Base-by-base conservation (phyloP, 2,113 vertebrate species). In the Phoenicopterus ruber region DNA sequence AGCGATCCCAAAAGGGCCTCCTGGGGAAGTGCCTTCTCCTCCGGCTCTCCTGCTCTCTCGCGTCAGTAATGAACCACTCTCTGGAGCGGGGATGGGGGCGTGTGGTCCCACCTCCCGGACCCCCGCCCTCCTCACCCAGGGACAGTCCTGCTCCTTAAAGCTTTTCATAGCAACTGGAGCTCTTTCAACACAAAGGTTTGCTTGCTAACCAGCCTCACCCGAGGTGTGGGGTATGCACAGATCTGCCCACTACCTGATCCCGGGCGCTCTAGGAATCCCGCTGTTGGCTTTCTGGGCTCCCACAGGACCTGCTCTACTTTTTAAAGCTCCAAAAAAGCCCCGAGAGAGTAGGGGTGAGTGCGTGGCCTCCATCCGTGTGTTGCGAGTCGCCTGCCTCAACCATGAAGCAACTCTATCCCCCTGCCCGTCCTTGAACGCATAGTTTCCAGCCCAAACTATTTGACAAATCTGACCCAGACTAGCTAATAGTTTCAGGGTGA, bases 401-500 rank as follows among this genome's bases (percentile, higher is more conserved):
- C 2, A 4, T 52, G 89, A 76, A 76, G 63, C 57, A 87, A 8
- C 6, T 10, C 36, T 91, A 46, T 54, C 61, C 44, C 17, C n/a
- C 10, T 20, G 1, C 57, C 66, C 36, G 40, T 76, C 47, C 72
- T 7, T 28, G 34, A 71, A 82, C 1, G 1, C 77, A 63, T 17
- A 65, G 15, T 93, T 96, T 94, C 84, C 89, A 94, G 65, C 73
- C 84, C 78, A 72, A 96, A 79, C 47, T 82, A 79, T 82, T 57
- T 79, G 31, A 74, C 84, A 89, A 79, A 91, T 89, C 86, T 91
- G 84, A 89, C 87, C 65, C 84, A 87, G 65, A 69, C 52, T 69
- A 69, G 44, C 78, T 90, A 90, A 94, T 63, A 82, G 36, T 67
- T 96, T 94, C 91, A 87, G 94, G 63, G 70, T 96, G 94, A 97